Base-by-base conservation (phyloP, 2,797 vertebrate species). In the Nothura maculosa region DNA sequence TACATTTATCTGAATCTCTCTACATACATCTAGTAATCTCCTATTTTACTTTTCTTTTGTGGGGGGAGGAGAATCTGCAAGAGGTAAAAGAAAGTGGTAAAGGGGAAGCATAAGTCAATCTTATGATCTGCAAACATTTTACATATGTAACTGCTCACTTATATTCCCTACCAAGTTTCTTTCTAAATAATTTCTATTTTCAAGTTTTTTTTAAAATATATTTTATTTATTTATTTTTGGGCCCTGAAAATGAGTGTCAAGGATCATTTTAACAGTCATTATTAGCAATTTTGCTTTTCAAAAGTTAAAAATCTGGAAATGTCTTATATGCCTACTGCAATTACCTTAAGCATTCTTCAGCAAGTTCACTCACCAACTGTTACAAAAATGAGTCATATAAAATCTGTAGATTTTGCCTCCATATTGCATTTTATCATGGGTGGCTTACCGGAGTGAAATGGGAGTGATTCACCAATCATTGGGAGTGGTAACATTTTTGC, bases 41-140 rank as follows among this genome's bases (percentile, higher is more conserved):
- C 5, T 34, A 7, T 58, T 64, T 17, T n/a, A 5, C 0, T 2
- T 34, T 25, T 28, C 30, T 2, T 34, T 28, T n/a, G n/a, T n/a
- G n/a, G n/a, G n/a, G n/a, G n/a, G n/a, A n/a, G n/a, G n/a, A n/a
- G n/a, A 74, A 66, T 6, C 55, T 54, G 1, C 3, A 58, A 18
- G 1, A 81, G 72, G 5, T 32, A 15, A 70, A 87, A 82, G 22
- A 12, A 52, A 83, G 6, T 16, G 11, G 1, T 48, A 85, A 77
- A 63, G 25, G 11, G 17, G 8, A 60, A 91, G 3, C 18, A 62
- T 5, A 6, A 66, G 14, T 62, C n/a, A 75, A 2, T 69, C 27
- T 11, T 14, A 9, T 42, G 7, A 74, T 52, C 30, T 90, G 25
- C 7, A 89, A 27, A 20, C 11, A 15, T 87, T 87, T 85, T 85